Evolutionary conservation across 2,888 invertebrate species (phyloP).

Genomic region (Lepas anatifera): DNA sequence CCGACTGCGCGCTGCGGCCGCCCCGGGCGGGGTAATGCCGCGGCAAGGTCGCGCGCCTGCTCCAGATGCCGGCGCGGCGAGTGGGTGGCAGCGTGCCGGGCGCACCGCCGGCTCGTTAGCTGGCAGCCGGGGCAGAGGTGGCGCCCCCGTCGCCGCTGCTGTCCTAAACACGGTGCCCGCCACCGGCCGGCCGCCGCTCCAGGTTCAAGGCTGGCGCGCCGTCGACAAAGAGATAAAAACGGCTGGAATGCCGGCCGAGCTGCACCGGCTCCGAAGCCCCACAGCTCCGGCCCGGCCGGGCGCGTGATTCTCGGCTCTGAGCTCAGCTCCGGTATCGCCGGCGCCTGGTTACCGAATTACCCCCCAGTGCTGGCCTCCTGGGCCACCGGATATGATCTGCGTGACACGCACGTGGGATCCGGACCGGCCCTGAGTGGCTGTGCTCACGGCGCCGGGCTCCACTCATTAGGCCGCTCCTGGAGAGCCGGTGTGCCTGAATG

Average conservation of each 20-base stretch:
- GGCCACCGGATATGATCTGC: too few species aligned
- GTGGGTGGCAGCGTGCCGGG: neutral
- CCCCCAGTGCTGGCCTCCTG: too few species aligned
- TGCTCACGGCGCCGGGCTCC: too few species aligned
- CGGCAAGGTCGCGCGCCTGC: neutral
- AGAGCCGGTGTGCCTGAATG: neutral
- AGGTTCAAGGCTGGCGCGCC: slow-evolving; percentile 2
- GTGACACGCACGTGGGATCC: too few species aligned
- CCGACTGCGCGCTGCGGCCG: neutral
- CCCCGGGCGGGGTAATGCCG: neutral
- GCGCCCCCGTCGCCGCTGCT: too few species aligned
- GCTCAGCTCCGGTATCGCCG: too few species aligned
- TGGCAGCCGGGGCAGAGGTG: too few species aligned
- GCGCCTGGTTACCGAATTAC: too few species aligned
- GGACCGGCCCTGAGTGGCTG: too few species aligned
- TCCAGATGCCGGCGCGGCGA: neutral
- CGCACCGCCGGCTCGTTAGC: neutral
- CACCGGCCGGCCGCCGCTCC: neutral
- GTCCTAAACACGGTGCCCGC: too few species aligned
- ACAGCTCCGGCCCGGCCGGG: neutral
- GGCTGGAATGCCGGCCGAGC: neutral
- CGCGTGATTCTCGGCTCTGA: too few species aligned
- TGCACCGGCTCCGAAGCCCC: neutral
- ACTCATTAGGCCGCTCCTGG: too few species aligned
- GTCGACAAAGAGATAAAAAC: slow-evolving; percentile 12